Base-by-base conservation (phyloP, 2,113 vertebrate species). In the Catharus minimus region DNA sequence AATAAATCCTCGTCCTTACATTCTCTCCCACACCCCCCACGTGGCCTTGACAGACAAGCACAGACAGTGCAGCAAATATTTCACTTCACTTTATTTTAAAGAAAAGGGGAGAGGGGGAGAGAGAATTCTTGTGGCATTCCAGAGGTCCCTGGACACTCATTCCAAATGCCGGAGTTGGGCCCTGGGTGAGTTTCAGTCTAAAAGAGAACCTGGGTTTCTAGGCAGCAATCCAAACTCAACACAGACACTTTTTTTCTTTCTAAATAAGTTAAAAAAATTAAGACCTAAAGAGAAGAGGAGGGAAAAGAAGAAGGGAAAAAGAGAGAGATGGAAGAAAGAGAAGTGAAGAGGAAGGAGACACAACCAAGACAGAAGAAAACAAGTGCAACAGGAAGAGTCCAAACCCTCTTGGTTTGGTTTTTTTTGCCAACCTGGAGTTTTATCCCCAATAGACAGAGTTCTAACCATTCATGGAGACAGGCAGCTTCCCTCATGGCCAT, bases 101-200 rank as follows among this genome's bases (percentile, higher is more conserved):
- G 97, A 94, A 97, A 97, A 96, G 83, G 89, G 78, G 61, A 47
- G 72, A 96, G 96, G 95, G 89, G 65, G 77, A 93, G 91, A 95
- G 83, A 95, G 92, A 95, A 98, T 98, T 98, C 97, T 96, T 97
- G 95, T 95, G 96, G 97, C 97, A 97, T 98, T 98, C 96, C 82
- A 85, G 79, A 96, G 77, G 97, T 97, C 97, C 94, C 97, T 95
- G 95, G 97, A 97, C 96, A 97, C 97, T 97, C 96, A 91, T 91
- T 92, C 89, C 93, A 95, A 97, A 98, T 97, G 96, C 96, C n/a
- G 2, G 86, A 96, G 88, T 92, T 96, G 94, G 95, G 94, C 96
- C 97, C 93, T 39, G 86, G 93, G 97, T 94, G 95, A 95, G 64
- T 95, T 96, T 94, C 69, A 96, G 94, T 93, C 94, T 95, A 95